phyloP scores from a whole-genome alignment of 2,113 vertebrate species.

The Andinoacara biseriatus region DNA sequence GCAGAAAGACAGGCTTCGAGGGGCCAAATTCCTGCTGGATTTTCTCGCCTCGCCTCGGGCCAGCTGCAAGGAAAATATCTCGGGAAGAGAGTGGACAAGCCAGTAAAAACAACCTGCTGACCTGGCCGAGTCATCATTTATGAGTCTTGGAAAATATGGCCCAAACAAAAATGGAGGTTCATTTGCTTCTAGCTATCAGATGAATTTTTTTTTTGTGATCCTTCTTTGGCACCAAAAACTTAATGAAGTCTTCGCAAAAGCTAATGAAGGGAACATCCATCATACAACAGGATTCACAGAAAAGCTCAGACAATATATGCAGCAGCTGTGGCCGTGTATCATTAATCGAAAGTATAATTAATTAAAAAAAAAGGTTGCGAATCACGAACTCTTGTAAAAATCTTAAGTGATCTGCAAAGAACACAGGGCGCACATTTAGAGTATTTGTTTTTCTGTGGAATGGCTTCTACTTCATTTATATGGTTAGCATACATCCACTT shows the following conservation, averaged over 20 bases:
- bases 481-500: rapidly evolving
- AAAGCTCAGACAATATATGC: background rate
- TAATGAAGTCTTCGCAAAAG: constrained; percentile 14
- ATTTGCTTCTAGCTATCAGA: constrained; percentile 56
- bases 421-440: background rate
- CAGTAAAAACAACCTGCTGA: constrained; percentile 78
- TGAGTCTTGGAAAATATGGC: constrained; percentile 66
- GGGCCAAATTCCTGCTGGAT: constrained; percentile 79
- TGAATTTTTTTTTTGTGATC: constrained; percentile 39
- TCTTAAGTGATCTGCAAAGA: background rate
- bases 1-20: constrained; percentile 73
- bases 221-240: constrained; percentile 26
- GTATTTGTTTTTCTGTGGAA: background rate
- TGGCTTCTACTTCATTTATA: background rate
- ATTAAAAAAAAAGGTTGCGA: background rate
- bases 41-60: constrained; percentile 77
- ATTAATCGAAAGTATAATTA: background rate
- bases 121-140: constrained; percentile 73
- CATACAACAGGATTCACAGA: background rate
- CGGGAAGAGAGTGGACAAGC: constrained; percentile 69
- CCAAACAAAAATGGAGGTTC: constrained; percentile 63
- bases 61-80: constrained; percentile 78
- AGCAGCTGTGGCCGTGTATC: background rate
- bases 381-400: background rate
- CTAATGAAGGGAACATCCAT: constrained; percentile 27